Conservation (phyloP, 2,888 invertebrate species). For the Netelia virgata region DNA sequence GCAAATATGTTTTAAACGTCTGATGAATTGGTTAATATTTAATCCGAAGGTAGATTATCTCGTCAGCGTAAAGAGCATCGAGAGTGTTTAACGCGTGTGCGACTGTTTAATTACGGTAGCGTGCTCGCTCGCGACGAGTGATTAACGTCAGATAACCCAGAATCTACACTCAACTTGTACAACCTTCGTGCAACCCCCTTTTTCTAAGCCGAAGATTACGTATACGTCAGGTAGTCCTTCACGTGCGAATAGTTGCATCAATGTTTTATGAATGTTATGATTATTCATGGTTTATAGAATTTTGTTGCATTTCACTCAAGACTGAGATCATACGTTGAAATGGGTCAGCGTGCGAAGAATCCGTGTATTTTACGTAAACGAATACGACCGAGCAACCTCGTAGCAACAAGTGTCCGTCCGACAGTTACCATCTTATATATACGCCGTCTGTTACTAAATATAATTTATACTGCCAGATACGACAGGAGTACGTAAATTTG, state of each 20-base stretch:
- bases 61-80: slow-evolving; percentile 9
- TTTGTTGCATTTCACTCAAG: slow-evolving; percentile 8
- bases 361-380: slow-evolving; percentile 63
- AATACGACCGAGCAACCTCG: slow-evolving; percentile 45
- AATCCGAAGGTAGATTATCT: background rate
- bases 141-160: slow-evolving; percentile 14
- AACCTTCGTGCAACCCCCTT: slow-evolving; percentile 16
- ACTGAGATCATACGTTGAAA: background rate
- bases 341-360: slow-evolving; percentile 14
- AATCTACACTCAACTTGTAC: background rate
- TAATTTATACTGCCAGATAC: background rate
- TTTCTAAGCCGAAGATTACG: background rate
- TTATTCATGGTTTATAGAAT: background rate
- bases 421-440: background rate
- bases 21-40: slow-evolving; percentile 6
- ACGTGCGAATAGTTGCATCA: slow-evolving; percentile 17
- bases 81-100: background rate
- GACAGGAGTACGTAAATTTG: background rate
- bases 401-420: slow-evolving; percentile 43
- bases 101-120: slow-evolving; percentile 12
- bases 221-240: background rate
- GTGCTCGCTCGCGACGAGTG: slow-evolving; percentile 9
- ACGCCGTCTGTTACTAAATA: slow-evolving; percentile 18
- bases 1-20: too few relatives aligned
- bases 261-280: slow-evolving; percentile 7